phyloP scores from a whole-genome alignment of 1,140 invertebrate genomes.

The Bombus pyrosoma region DNA sequence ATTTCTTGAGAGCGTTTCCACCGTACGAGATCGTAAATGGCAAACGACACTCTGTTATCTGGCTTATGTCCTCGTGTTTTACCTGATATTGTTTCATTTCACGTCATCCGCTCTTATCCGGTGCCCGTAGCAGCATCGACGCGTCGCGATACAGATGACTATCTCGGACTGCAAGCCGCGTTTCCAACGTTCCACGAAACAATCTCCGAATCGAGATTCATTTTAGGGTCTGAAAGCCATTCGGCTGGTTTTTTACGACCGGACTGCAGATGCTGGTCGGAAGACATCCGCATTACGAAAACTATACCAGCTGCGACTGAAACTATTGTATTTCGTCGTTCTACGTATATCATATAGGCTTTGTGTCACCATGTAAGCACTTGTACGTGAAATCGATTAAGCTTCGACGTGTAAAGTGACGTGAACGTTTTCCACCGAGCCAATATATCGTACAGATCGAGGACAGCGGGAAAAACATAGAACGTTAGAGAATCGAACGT shows the following conservation, averaged over 20 bases:
- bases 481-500: too few species aligned
- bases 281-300: not conserved
- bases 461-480: too few species aligned
- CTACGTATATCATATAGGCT: too few species aligned
- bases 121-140: not conserved
- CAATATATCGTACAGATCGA: too few species aligned
- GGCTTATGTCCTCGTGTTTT: constrained; percentile 7
- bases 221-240: not conserved
- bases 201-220: not conserved
- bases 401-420: too few species aligned
- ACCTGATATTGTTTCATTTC: constrained; percentile 32
- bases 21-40: constrained; percentile 40
- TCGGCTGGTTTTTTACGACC: not conserved
- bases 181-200: not conserved
- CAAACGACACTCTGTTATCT: constrained; percentile 18
- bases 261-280: not conserved
- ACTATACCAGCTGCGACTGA: not conserved
- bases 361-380: too few species aligned
- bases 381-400: too few species aligned
- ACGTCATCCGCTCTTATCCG: not conserved
- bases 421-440: too few species aligned
- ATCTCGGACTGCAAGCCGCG: not conserved
- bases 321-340: not conserved
- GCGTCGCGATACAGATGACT: not conserved
- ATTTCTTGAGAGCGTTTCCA: not conserved